Base-by-base conservation (phyloP, 1,140 invertebrate genomes). In the Cherax destructor region DNA sequence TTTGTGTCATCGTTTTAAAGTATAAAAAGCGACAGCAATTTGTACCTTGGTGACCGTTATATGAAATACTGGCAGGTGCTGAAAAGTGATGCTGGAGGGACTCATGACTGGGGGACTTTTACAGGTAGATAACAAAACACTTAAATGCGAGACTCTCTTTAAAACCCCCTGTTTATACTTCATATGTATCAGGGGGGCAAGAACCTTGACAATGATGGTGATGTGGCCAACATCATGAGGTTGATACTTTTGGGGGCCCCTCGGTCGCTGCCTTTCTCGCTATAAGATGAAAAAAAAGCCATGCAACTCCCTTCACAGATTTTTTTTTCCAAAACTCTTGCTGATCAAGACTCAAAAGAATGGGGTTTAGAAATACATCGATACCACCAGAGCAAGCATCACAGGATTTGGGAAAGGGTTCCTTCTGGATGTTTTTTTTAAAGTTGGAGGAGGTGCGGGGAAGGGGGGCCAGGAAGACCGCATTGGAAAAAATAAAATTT, bases 101-200 rank as follows among this genome's bases (percentile, higher is more conserved):
- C 88, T 92, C 61, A 92, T 92, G 92, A 92, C 92, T 24, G 92
- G 91, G 74, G 11, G 88, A 85, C 83, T n/a, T 6, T 50, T 59
- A 65, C n/a, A 24, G 13, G 78, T 52, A 52, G 77, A 86, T 7
- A 78, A 76, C 13, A 49, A 11, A 11, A 69, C 88, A n/a, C 18
- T 92, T 18, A 90, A 87, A 30, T 92, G 92, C 50, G 92, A 92
- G 65, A 85, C 86, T n/a, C 72, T 92, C 81, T 74, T 91, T 65
- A 92, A 92, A 59, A n/a, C n/a, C 92, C 92, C 4, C n/a, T 83
- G 47, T 92, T 91, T 56, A 72, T 92, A 24, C 56, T 87, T 9
- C 74, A 74, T 47, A 24, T 92, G 83, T 30, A 30, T 3, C 69
- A 86, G 50, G 4, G 50, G 11, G 3, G 11, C 9, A 1, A 86